These are phyloP conservation scores for Manacus vitellinus DNA, from an alignment of 2,113 vertebrate species.

Conservation along the genomic window DNA sequence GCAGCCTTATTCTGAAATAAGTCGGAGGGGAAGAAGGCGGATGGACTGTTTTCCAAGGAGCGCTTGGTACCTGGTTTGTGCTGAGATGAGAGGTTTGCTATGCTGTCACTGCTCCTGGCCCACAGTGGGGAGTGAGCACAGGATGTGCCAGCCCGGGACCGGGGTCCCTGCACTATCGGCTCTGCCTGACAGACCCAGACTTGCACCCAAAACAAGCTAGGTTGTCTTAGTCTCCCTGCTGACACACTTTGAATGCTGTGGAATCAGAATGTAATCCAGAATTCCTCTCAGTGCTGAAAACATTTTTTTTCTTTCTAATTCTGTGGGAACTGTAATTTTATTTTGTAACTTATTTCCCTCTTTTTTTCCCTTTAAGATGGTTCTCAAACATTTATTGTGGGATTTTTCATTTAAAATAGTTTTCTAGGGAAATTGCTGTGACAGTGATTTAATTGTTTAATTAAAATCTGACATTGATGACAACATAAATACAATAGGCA, in stretches of 20 bases:
- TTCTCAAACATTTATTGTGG: conserved; percentile 58
- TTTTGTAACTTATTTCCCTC: conserved; percentile 21
- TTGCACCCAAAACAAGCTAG: background rate
- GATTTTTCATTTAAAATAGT: conserved; percentile 63
- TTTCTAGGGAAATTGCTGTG: conserved; percentile 59
- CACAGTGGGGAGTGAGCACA: background rate
- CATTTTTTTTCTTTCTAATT: background rate
- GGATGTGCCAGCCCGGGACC: background rate
- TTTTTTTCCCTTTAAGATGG: conserved; percentile 10
- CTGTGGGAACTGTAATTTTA: background rate
- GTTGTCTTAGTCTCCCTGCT: background rate
- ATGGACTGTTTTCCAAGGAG: background rate
- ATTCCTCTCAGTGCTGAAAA: background rate
- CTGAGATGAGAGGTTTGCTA: background rate
- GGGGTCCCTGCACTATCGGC: fast-evolving
- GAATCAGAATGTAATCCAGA: background rate
- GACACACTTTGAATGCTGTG: background rate
- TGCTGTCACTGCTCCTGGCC: background rate
- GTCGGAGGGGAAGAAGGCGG: background rate
- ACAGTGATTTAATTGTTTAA: conserved; percentile 69
- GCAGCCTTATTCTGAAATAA: conserved; percentile 34
- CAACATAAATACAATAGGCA: conserved; percentile 54
- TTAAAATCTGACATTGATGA: conserved; percentile 65
- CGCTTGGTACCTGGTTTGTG: background rate
- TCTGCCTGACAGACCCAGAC: background rate